Percentiles rank a stretch among this genome's conserved stretches.
Conservation (phyloP, 2,113 vertebrate species). For the Carassius auratus region DNA sequence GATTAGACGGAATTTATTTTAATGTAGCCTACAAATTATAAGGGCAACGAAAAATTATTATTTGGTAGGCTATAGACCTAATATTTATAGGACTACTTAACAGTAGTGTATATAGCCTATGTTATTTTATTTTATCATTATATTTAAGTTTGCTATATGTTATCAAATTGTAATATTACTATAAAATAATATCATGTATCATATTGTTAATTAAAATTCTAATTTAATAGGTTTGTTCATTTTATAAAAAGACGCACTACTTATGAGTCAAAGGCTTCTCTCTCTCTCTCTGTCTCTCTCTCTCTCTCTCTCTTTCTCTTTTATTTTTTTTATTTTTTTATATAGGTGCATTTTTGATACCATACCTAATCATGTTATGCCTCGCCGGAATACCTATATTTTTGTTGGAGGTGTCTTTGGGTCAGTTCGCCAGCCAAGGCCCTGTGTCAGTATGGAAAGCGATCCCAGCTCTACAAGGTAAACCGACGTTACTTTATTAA, state of each 20-base stretch:
- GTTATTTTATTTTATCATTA: not conserved
- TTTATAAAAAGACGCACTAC: too few relatives aligned
- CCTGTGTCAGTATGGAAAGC: conserved; percentile 99
- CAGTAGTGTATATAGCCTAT: not conserved
- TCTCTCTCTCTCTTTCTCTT: too few relatives aligned
- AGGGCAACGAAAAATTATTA: not conserved
- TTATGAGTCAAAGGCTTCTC: too few relatives aligned
- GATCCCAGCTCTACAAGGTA: conserved; percentile 97
- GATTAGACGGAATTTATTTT: not conserved
- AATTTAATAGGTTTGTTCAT: too few relatives aligned
- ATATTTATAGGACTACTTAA: not conserved
- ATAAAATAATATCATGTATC: not conserved
- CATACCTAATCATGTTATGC: conserved; percentile 95
- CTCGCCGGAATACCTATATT: conserved; percentile 97
- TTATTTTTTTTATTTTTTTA: not conserved
- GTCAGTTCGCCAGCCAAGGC: conserved; percentile 98
- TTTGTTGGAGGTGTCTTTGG: conserved; percentile 93
- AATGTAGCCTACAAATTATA: not conserved
- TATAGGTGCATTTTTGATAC: conserved; percentile 95
- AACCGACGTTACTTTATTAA: not conserved
- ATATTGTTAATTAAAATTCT: not conserved
- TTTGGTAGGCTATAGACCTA: not conserved
- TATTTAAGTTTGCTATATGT: not conserved
- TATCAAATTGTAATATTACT: not conserved
- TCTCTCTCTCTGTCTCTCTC: too few relatives aligned